These are phyloP conservation scores for Epinephelus malabaricus DNA, from an alignment of 2,797 vertebrate species.

Conservation along the genomic window DNA sequence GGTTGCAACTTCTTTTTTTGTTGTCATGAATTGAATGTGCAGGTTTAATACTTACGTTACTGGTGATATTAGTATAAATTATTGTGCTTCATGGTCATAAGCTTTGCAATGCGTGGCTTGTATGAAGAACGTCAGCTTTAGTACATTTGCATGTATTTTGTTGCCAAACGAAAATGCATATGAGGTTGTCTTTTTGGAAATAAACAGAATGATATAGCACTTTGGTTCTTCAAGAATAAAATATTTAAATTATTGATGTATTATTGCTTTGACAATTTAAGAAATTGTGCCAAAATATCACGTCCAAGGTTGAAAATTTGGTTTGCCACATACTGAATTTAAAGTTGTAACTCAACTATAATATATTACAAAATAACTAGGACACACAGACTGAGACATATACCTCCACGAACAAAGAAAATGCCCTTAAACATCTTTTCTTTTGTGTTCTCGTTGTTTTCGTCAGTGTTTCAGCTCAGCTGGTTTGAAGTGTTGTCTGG, in stretches of 20 bases:
- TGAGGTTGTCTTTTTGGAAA: constrained; percentile 64
- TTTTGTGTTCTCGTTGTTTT: constrained; percentile 14
- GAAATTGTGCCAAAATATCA: neutral
- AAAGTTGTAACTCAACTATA: neutral
- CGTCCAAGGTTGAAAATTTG: neutral
- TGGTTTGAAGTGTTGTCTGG: constrained; percentile 80
- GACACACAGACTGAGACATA: constrained; percentile 1
- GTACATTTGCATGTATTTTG: constrained; percentile 66
- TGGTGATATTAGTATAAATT: constrained; percentile 72
- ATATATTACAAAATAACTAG: neutral
- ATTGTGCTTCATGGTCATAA: constrained; percentile 72
- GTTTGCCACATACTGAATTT: neutral
- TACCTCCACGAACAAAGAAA: neutral
- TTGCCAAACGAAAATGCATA: constrained; percentile 59
- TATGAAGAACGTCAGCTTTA: constrained; percentile 66
- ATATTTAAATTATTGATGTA: constrained; percentile 41
- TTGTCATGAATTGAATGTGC: constrained; percentile 49
- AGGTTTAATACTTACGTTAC: constrained; percentile 41
- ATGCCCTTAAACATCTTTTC: neutral
- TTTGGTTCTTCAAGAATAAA: constrained; percentile 58
- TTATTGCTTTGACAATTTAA: constrained; percentile 15
- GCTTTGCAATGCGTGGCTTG: constrained; percentile 65
- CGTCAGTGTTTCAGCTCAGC: constrained; percentile 68
- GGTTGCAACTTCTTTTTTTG: constrained; percentile 14
- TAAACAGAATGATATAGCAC: constrained; percentile 59